Conservation (phyloP, 2,113 vertebrate species). For the Aptenodytes patagonicus region DNA sequence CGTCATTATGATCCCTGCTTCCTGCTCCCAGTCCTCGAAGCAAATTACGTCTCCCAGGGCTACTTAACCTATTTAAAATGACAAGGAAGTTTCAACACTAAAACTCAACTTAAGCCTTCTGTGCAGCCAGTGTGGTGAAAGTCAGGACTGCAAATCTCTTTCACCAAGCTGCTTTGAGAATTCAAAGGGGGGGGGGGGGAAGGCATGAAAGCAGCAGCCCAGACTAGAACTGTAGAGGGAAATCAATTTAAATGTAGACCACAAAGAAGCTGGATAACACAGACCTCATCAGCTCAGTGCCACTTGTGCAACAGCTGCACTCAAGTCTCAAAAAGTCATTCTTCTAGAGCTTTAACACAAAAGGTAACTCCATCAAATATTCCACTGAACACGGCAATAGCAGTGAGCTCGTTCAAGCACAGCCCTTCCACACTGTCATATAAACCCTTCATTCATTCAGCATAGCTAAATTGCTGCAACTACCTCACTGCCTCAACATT, state of each 20-base stretch:
- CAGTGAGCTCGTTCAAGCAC: not conserved
- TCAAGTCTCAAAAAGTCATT: conserved; percentile 7
- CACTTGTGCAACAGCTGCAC: not conserved
- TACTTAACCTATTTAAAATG: not conserved
- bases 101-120: not conserved
- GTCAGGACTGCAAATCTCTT: not conserved
- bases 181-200: not conserved
- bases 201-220: not conserved
- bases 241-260: conserved; percentile 41
- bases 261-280: not conserved
- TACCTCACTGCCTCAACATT: not conserved
- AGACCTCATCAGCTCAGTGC: not conserved
- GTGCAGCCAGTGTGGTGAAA: not conserved
- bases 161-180: not conserved
- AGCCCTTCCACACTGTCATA: not conserved
- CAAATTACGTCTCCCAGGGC: not conserved
- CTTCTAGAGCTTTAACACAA: conserved; percentile 20
- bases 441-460: not conserved
- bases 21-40: not conserved
- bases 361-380: conserved; percentile 12
- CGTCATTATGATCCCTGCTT: not conserved
- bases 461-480: not conserved
- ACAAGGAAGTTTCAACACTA: not conserved
- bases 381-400: not conserved
- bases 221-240: not conserved